Percentiles rank a stretch among this genome's conserved stretches.
phyloP scores from a whole-genome alignment of 2,888 invertebrate species.

The Ectemnius continuus region DNA sequence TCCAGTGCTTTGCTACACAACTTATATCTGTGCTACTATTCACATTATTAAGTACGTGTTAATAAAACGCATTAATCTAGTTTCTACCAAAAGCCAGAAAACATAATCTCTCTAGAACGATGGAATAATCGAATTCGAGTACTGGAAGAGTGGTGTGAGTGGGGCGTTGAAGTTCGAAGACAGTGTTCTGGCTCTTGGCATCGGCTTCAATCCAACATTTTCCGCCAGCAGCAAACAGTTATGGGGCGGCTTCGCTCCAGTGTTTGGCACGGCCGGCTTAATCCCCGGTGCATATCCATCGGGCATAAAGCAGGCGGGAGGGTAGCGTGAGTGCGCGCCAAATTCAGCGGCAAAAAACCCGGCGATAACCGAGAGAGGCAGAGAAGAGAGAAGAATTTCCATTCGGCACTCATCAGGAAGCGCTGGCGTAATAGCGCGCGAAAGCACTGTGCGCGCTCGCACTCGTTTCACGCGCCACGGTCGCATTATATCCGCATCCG shows the following conservation, averaged over 20 bases:
- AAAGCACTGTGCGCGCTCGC: background rate
- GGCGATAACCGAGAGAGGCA: background rate
- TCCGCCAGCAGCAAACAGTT: slow-evolving; percentile 22
- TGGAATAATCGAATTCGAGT: too few relatives aligned
- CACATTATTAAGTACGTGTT: too few relatives aligned
- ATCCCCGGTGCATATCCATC: slow-evolving; percentile 15
- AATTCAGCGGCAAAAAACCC: slow-evolving; percentile 1
- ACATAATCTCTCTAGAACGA: too few relatives aligned
- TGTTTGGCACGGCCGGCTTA: background rate
- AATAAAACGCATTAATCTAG: too few relatives aligned
- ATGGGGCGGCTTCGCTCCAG: slow-evolving; percentile 2
- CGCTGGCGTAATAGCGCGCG: background rate
- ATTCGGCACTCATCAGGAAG: background rate
- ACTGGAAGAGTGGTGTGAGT: too few relatives aligned
- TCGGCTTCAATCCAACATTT: background rate
- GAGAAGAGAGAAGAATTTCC: background rate
- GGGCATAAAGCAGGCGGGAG: background rate
- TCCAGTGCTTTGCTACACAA: too few relatives aligned
- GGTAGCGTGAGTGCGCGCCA: background rate
- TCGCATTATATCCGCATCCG: background rate
- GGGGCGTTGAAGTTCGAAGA: too few relatives aligned
- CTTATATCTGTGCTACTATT: too few relatives aligned
- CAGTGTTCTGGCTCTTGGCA: too few relatives aligned
- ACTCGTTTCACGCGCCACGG: too few relatives aligned
- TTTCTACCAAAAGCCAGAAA: too few relatives aligned